Conservation (phyloP, 92 coral and sea anemone genomes). For the Muricea muricata region DNA sequence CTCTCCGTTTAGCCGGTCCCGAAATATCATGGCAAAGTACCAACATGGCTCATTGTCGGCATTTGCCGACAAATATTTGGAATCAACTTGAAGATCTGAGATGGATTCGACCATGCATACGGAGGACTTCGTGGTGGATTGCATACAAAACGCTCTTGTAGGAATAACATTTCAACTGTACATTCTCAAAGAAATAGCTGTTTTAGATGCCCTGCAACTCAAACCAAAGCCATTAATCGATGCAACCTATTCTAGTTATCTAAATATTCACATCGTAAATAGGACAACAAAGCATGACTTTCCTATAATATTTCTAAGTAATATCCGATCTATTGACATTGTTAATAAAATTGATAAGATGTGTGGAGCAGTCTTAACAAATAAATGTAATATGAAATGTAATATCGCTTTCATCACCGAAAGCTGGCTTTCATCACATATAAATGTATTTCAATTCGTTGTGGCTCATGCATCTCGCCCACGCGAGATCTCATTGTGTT, state of each 20-base stretch:
- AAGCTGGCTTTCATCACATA: constrained; percentile 42
- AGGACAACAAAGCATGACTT: not conserved
- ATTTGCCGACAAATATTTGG: not conserved
- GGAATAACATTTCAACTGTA: not conserved
- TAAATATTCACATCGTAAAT: not conserved
- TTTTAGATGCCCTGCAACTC: not conserved
- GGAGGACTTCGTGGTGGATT: not conserved
- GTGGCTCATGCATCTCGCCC: too few relatives aligned
- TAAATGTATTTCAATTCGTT: too few relatives aligned
- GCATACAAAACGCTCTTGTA: not conserved
- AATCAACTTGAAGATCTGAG: not conserved
- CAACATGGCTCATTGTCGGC: not conserved
- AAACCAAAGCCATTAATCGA: too few relatives aligned
- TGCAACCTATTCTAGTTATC: not conserved
- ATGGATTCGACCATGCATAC: not conserved
- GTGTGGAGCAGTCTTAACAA: constrained; percentile 2
- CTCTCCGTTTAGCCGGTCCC: too few relatives aligned
- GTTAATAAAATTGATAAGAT: constrained; percentile 45
- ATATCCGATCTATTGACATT: constrained; percentile 1
- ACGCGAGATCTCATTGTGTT: too few relatives aligned
- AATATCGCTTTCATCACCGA: constrained; percentile 44
- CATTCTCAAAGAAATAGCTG: not conserved
- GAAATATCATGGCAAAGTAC: not conserved
- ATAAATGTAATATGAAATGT: constrained; percentile 25
- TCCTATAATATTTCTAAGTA: not conserved